Evolutionary conservation across 2,888 invertebrate genomes (phyloP), one percentile per base, ranked within the genome.

Genomic region (Oxyteleia sp.): DNA sequence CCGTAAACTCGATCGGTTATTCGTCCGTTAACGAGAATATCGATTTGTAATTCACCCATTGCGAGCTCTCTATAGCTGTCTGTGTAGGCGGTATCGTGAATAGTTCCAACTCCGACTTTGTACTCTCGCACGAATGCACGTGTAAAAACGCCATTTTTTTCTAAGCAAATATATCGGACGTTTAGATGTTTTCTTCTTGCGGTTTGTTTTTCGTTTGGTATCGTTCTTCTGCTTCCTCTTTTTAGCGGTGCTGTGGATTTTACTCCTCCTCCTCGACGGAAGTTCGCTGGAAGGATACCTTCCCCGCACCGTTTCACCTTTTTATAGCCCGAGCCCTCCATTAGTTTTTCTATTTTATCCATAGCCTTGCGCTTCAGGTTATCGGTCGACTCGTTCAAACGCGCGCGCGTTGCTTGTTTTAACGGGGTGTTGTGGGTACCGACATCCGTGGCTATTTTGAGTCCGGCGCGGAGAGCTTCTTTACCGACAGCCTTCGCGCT

Each of bases 61-160:
- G 61, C 0, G 80, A 81, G 4, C 32, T 57, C 71, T 88, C 87
- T 5, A 90, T 87, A 7, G 85, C 75, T 0, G 85, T 86, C 71
- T 88, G 87, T 11, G 87, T 88, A 7, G 87, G 84, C 0, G 89
- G 88, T 51, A 89, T 15, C 2, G 85, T 72, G 72, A 88, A 88
- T 4, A 89, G 59, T 43, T 87, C 86, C 5, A 88, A 57, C 10
- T 51, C 51, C 1, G 26, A 51, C 15, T 74, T 74, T 0, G 51
- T 41, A 20, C 61, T 51, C n/a, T 72, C 61, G 7, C 49, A 61
- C 7, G 51, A 51, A 13, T 51, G 51, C 1, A 26, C 11, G n/a
- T 26, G 51, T 18, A 51, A 18, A n/a, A 51, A 51, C 1, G 51
- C 51, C 51, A 51, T 47, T 18, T 18, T 16, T 16, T 15, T n/a